Base-by-base conservation (phyloP, 2,797 vertebrate genomes). In the Echiichthys vipera region DNA sequence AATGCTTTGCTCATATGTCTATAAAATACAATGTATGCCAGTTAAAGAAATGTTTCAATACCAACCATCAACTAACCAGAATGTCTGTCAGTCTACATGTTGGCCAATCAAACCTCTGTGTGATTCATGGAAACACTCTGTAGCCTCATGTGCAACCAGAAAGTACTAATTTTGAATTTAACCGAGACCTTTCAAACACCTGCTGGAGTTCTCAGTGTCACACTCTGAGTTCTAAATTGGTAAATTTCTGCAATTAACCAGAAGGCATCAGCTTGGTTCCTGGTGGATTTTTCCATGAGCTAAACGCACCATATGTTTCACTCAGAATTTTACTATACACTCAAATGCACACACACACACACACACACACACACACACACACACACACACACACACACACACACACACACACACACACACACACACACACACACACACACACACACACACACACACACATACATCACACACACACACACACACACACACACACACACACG, bases 221-320 rank as follows among this genome's bases (percentile, higher is more conserved):
- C 70, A 83, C 67, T 69, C 58, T 69, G 55, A 80, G 78, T 87
- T 88, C 75, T 80, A 88, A 86, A 80, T 87, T 90, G 86, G 85
- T 82, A 77, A 72, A 87, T 91, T 83, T 84, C 69, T 84, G 80
- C 83, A 92, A 91, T 93, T 92, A 93, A 91, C 85, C 77, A 78
- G 74, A 75, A 90, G 87, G 83, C 84, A 88, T 88, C 87, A 86
- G 82, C 86, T 78, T 80, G 74, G 77, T 83, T 88, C 84, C 71
- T 87, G 80, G 82, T 88, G 84, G 86, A 81, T 84, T 82, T 87
- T 77, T 80, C 51, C 81, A 82, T 68, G 13, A 55, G 75, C 84
- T 74, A 85, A 77, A 80, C 24, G 45, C n/a, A n/a, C 88, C 91
- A 93, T 93, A 92, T 93, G 91, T 69, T 91, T 76, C 65, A 55